Conservation (phyloP, 2,888 invertebrate genomes). For the Tromatobia lineatoria region DNA sequence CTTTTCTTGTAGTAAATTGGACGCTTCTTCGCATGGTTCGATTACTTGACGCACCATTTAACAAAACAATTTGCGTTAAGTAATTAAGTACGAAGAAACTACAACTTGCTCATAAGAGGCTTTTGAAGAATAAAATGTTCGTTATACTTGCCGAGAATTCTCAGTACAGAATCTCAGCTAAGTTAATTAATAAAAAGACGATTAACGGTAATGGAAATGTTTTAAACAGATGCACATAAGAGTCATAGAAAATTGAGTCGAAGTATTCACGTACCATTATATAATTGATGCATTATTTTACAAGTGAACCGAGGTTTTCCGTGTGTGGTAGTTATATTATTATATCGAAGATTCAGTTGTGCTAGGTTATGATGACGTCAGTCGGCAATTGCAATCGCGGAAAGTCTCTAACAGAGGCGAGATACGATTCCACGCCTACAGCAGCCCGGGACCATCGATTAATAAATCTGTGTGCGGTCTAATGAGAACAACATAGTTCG, state of each 20-base stretch:
- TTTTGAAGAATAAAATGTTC: not conserved
- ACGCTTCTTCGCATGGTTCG: too few species aligned
- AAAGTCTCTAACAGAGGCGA: slow-evolving; percentile 46
- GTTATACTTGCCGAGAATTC: not conserved
- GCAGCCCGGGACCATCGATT: slow-evolving; percentile 55
- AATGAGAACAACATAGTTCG: not conserved
- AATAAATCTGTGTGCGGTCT: slow-evolving; percentile 35
- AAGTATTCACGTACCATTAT: slow-evolving; percentile 8
- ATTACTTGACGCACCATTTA: too few species aligned
- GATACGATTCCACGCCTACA: slow-evolving; percentile 56
- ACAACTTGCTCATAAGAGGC: not conserved
- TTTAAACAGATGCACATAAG: not conserved
- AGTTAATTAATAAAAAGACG: slow-evolving; percentile 23
- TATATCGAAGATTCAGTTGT: slow-evolving; percentile 23
- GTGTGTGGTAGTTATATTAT: slow-evolving; percentile 16
- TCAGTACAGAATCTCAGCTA: not conserved
- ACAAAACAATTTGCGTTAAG: too few species aligned
- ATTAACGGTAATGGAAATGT: not conserved
- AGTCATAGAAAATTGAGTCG: not conserved
- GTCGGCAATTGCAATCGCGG: slow-evolving; percentile 58
- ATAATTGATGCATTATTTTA: slow-evolving; percentile 56
- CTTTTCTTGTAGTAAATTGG: too few species aligned
- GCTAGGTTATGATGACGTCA: slow-evolving; percentile 53
- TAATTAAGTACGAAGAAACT: not conserved
- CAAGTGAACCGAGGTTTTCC: slow-evolving; percentile 10